Conservation (phyloP, 2,797 vertebrate genomes). For the Hapalemur alaotrensis region DNA sequence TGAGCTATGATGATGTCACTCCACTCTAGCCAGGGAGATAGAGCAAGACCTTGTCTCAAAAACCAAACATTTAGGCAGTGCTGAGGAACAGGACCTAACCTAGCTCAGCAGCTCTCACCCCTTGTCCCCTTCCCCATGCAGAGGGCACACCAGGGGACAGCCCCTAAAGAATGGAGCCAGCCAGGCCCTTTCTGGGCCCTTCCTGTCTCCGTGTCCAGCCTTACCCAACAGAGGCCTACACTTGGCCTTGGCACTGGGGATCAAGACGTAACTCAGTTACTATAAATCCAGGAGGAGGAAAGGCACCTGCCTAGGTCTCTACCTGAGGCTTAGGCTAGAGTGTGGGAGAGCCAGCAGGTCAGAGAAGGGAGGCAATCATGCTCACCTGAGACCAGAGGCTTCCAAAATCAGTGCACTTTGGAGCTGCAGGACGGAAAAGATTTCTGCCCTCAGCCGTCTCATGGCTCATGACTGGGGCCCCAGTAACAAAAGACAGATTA, state of each 20-base stretch:
- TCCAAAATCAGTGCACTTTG: not conserved
- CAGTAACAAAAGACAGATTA: not conserved
- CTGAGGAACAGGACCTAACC: not conserved
- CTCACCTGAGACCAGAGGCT: not conserved
- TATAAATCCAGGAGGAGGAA: not conserved
- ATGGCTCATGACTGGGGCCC: not conserved
- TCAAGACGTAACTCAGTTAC: not conserved
- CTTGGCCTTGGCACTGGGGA: not conserved
- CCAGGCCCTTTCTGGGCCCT: not conserved
- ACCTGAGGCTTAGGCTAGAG: not conserved
- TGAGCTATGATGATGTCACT: too few species aligned
- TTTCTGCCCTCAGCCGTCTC: not conserved
- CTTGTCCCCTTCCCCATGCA: not conserved
- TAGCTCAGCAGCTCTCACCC: not conserved
- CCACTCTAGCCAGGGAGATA: too few species aligned
- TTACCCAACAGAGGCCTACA: not conserved
- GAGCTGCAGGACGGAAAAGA: not conserved
- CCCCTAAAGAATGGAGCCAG: not conserved
- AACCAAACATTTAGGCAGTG: not conserved
- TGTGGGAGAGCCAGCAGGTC: rapidly evolving
- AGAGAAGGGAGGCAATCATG: not conserved
- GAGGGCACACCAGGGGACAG: not conserved
- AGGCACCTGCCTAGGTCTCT: not conserved
- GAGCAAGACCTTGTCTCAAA: not conserved
- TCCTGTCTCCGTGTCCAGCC: not conserved